Base-by-base conservation (phyloP, 2,797 vertebrate genomes). In the Enteromius argenteus region DNA sequence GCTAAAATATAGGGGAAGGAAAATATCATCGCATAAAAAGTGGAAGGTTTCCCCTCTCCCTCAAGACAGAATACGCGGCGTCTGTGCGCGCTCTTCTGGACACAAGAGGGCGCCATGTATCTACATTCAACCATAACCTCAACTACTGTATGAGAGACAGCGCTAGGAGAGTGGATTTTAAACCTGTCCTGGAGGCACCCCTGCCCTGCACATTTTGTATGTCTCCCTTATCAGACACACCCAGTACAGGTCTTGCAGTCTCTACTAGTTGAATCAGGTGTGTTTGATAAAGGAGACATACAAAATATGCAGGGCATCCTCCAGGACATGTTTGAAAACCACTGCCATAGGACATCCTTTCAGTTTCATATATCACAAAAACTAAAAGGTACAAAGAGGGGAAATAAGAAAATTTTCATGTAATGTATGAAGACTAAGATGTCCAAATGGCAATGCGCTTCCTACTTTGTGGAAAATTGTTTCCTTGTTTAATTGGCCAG, bases 41-140 rank as follows among this genome's bases (percentile, higher is more conserved):
- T 3, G 68, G 7, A 17, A 27, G 44, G 39, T 15, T 4, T 67
- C 32, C 17, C 4, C 2, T 56, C 53, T 58, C 21, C 3, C 3
- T 58, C 64, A 11, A 21, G 13, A 37, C 1, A 37, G 30, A 64
- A 35, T 19, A 19, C 7, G 6, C 0, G 51, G 51, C 19, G 51
- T 53, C 19, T 19, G 30, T 19, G 64, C 8, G 17, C 42, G 10
- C 42, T 44, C 11, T 44, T 44, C n/a, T 30, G 23, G 17, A 49
- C 72, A 76, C 72, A 39, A 67, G 81, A 83, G 72, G 46, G 60
- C 46, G 72, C 72, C 17, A 56, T 76, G 9, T 53, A 56, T 2
- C 81, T 67, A 15, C 37, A 39, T 19, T 75, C 4, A 17, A 42
- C 32, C 15, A 5, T 5, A 42, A 6, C 42, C 13, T 23, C 27